Percentiles rank a stretch among this genome's conserved stretches.
phyloP scores from a whole-genome alignment of 2,888 invertebrate species.

The Eupsilia transversa region DNA sequence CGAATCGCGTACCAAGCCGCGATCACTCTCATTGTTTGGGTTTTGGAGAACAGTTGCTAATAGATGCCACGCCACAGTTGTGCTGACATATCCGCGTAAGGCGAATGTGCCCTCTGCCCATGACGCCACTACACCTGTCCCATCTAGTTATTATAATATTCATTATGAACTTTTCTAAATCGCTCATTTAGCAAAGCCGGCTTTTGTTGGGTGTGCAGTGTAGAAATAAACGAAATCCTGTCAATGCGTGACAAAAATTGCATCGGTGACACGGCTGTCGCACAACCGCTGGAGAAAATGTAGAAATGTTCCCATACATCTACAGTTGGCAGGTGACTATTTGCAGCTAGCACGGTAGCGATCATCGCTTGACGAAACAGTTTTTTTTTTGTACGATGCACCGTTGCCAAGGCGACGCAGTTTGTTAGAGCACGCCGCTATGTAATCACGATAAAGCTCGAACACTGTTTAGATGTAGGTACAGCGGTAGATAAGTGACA shows the following conservation, averaged over 20 bases:
- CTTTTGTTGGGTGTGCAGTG: slow-evolving; percentile 53
- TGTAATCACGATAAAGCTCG: slow-evolving; percentile 65
- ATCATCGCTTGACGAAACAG: slow-evolving; percentile 77
- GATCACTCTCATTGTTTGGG: slow-evolving; percentile 89
- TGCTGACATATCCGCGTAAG: slow-evolving; percentile 78
- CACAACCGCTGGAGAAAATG: slow-evolving; percentile 77
- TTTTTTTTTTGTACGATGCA: slow-evolving; percentile 74
- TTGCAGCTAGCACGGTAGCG: slow-evolving; percentile 74
- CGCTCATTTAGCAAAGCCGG: slow-evolving; percentile 63
- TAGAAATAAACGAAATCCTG: slow-evolving; percentile 49
- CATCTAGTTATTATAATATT: slow-evolving; percentile 58
- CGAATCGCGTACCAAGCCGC: slow-evolving; percentile 86
- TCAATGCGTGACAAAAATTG: slow-evolving; percentile 67
- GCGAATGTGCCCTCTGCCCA: slow-evolving; percentile 81
- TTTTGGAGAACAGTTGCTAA: slow-evolving; percentile 85
- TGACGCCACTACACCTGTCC: slow-evolving; percentile 68
- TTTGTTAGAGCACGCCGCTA: slow-evolving; percentile 77
- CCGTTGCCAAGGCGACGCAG: slow-evolving; percentile 81
- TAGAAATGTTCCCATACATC: slow-evolving; percentile 88
- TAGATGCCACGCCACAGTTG: slow-evolving; percentile 82
- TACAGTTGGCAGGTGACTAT: slow-evolving; percentile 88
- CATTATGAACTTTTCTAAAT: slow-evolving; percentile 66
- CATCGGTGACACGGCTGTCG: slow-evolving; percentile 68
- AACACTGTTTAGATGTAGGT: slow-evolving; percentile 64
- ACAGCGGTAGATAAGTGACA: slow-evolving; percentile 48